These are phyloP conservation scores for Dryomyza anilis DNA, from an alignment of 2,888 invertebrate genomes.

Conservation along the genomic window DNA sequence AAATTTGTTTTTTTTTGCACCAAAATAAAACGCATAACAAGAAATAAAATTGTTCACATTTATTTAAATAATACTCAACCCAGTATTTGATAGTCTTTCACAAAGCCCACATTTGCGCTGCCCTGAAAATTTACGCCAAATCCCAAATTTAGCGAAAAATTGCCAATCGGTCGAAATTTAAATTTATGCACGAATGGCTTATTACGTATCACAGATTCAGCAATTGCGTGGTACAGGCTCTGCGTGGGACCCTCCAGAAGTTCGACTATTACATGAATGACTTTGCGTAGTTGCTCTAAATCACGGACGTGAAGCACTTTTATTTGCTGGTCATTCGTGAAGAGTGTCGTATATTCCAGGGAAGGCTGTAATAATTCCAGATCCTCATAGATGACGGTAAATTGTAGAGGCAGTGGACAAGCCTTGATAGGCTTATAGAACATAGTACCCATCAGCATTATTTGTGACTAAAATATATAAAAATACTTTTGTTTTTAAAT, in stretches of 20 bases:
- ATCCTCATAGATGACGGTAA: neutral
- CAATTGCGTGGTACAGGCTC: conserved; percentile 28
- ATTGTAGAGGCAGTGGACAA: no score
- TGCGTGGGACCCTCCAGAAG: conserved; percentile 27
- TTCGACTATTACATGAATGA: neutral
- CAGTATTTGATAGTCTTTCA: neutral
- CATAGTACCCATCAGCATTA: no score
- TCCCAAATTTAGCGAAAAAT: conserved; percentile 40
- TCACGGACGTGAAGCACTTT: neutral
- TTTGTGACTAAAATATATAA: no score
- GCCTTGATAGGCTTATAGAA: no score
- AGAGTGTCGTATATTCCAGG: neutral
- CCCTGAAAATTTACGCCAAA: conserved; percentile 40
- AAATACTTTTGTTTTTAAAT: no score
- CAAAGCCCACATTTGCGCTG: conserved; percentile 34
- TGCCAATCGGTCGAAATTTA: conserved; percentile 37
- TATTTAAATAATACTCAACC: no score
- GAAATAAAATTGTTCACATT: no score
- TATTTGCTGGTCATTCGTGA: neutral
- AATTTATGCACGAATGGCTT: neutral
- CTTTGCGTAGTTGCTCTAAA: no score
- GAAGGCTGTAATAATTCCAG: neutral
- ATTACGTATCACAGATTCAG: conserved; percentile 12
- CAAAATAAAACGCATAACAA: no score
- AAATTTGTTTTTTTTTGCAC: no score